These are phyloP conservation scores for Drosophila rufa DNA, from an alignment of 1,140 invertebrate species.

Conservation along the genomic window DNA sequence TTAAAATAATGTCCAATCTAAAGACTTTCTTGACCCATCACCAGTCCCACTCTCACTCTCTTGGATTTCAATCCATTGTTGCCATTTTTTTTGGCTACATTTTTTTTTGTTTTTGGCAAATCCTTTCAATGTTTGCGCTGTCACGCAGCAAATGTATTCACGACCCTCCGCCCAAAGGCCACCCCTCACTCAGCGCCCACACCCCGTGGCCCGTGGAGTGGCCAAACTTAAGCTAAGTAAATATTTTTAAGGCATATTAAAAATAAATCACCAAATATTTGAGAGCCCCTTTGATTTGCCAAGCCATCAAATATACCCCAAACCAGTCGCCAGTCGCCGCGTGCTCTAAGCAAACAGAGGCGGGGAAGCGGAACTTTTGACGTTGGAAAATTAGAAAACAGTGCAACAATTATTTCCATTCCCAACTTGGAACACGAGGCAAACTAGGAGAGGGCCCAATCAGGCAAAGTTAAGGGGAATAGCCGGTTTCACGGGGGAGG, in stretches of 20 bases:
- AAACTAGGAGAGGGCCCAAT: constrained; percentile 56
- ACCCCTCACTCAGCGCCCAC: constrained; percentile 4
- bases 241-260: constrained; percentile 82
- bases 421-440: constrained; percentile 48
- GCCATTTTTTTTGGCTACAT: constrained; percentile 36
- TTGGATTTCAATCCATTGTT: constrained; percentile 25
- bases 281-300: constrained; percentile 44
- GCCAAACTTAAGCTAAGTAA: constrained; percentile 68
- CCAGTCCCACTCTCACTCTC: neutral
- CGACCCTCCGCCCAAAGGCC: constrained; percentile 16
- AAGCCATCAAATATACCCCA: constrained; percentile 45
- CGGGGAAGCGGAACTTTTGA: constrained; percentile 59
- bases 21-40: constrained; percentile 12
- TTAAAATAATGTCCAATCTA: neutral
- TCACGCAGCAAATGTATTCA: constrained; percentile 68
- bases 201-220: constrained; percentile 25
- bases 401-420: constrained; percentile 72
- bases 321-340: constrained; percentile 34
- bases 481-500: constrained; percentile 24
- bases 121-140: constrained; percentile 80
- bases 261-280: constrained; percentile 79
- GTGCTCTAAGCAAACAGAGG: constrained; percentile 64
- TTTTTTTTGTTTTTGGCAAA: constrained; percentile 70
- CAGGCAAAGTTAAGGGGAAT: constrained; percentile 63
- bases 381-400: constrained; percentile 75